Evolutionary conservation across 2,797 vertebrate genomes (phyloP).

Genomic region (Threskiornis aethiopicus): DNA sequence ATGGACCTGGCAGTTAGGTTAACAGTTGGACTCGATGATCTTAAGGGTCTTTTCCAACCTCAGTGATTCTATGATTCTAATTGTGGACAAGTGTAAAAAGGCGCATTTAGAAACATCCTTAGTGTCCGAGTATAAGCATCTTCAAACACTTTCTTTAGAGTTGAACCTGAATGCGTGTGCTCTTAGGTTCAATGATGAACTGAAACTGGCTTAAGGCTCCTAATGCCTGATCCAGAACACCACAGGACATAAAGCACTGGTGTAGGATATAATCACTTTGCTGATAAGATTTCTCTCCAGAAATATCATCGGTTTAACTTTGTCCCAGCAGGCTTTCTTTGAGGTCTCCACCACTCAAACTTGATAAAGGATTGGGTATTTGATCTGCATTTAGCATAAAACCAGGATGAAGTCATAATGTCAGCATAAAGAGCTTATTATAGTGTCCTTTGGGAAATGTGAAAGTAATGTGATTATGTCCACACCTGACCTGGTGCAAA

Average conservation of each 20-base stretch:
- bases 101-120: neutral
- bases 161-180: accelerated
- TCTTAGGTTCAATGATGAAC: neutral
- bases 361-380: neutral
- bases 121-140: neutral
- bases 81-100: neutral
- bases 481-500: neutral
- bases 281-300: neutral
- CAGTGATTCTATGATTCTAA: too few relatives aligned
- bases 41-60: too few relatives aligned
- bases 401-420: neutral
- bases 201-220: neutral
- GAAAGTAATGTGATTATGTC: neutral
- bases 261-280: neutral
- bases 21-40: too few relatives aligned
- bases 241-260: neutral
- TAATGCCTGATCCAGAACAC: neutral
- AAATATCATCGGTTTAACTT: neutral
- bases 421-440: neutral
- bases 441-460: neutral
- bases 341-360: neutral
- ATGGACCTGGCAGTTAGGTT: too few relatives aligned
- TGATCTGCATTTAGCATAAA: neutral
- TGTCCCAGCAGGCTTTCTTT: neutral
- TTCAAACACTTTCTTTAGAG: neutral